A percentile compares a stretch with the other conserved stretches of the same genome.
phyloP scores from a whole-genome alignment of 2,113 vertebrate genomes.

The Eira barbara region DNA sequence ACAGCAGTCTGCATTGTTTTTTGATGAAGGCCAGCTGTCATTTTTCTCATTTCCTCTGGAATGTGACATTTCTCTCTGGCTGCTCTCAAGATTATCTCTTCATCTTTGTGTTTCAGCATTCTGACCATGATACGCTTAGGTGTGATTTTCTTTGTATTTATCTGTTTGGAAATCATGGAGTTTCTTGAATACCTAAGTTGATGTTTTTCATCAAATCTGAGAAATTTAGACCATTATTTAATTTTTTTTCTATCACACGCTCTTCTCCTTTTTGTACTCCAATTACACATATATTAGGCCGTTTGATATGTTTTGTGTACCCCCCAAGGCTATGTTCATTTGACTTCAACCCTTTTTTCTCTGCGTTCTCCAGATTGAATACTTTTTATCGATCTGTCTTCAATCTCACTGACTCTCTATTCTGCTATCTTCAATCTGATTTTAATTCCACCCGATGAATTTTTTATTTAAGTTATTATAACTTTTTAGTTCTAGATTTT shows the following conservation, averaged over 20 bases:
- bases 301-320: not conserved
- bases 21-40: not conserved
- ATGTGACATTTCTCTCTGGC: not conserved
- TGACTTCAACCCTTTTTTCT: not conserved
- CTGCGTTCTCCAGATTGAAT: not conserved
- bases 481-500: not conserved
- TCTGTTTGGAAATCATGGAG: not conserved
- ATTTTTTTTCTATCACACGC: not conserved
- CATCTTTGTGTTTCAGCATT: not conserved
- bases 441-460: not conserved
- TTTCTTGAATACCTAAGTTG: not conserved
- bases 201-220: not conserved
- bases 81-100: not conserved
- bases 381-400: not conserved
- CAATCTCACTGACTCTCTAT: not conserved
- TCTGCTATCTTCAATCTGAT: not conserved
- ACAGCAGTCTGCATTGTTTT: not conserved
- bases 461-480: conserved; percentile 28
- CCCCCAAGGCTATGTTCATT: not conserved
- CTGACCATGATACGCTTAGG: not conserved
- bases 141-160: not conserved
- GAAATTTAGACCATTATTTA: not conserved
- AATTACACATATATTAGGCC: not conserved
- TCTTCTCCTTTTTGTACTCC: not conserved
- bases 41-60: not conserved